A percentile compares a stretch with the other conserved stretches of the same genome.
phyloP scores from a whole-genome alignment of 2,113 vertebrate genomes.

The Indri indri region DNA sequence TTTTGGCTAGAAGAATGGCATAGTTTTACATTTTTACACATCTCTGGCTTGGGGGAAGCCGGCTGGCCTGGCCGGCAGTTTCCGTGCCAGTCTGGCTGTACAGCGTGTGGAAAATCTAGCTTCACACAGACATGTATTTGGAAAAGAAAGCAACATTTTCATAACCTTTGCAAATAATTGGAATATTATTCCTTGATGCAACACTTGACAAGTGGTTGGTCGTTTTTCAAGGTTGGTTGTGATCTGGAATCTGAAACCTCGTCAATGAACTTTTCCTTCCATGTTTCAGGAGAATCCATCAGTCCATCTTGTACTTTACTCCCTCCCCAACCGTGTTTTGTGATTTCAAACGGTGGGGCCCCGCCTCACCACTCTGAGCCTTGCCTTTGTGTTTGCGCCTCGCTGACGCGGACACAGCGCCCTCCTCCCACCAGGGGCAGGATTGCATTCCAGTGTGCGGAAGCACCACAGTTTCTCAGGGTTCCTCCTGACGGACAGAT shows the following conservation, averaged over 20 bases:
- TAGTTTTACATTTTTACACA: too few relatives aligned
- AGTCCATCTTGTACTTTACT: accelerated
- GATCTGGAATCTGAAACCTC: accelerated
- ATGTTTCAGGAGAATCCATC: accelerated
- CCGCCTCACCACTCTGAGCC: background rate
- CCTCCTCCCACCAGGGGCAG: too few relatives aligned
- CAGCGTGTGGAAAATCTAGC: accelerated
- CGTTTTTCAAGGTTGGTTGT: background rate
- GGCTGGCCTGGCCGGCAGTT: accelerated
- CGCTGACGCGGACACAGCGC: background rate
- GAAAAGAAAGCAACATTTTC: background rate
- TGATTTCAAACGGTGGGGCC: accelerated
- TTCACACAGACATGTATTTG: accelerated
- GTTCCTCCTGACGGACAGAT: accelerated
- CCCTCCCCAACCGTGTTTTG: accelerated
- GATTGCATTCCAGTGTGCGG: accelerated
- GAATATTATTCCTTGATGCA: background rate
- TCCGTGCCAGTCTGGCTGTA: accelerated
- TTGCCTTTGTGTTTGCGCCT: background rate
- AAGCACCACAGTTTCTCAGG: accelerated
- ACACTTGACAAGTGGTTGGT: accelerated
- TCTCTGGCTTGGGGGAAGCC: background rate
- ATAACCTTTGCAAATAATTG: accelerated
- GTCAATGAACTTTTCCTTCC: background rate
- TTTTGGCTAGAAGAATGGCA: background rate